These are phyloP conservation scores for Sciurus carolinensis DNA, from an alignment of 2,797 vertebrate species.

Conservation along the genomic window DNA sequence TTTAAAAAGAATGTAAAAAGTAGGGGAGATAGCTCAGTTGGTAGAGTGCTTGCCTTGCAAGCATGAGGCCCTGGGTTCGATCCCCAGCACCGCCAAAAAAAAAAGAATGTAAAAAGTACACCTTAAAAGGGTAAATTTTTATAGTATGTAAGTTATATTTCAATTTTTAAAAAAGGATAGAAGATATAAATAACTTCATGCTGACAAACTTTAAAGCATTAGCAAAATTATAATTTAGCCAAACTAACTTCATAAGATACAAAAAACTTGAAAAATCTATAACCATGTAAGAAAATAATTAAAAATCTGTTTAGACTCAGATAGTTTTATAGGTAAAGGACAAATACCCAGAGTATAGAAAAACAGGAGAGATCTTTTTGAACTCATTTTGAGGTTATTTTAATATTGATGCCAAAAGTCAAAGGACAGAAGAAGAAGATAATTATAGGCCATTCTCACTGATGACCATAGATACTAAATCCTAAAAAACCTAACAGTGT, in stretches of 20 bases:
- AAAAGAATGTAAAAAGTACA: background rate
- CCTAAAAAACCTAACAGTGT: background rate
- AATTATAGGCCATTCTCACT: constrained; percentile 35
- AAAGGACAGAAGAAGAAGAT: constrained; percentile 14
- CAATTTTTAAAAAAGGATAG: background rate
- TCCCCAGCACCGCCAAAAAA: too few relatives aligned
- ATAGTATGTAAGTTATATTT: background rate
- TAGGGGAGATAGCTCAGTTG: too few relatives aligned
- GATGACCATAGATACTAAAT: constrained; percentile 22
- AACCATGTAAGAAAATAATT: constrained; percentile 47
- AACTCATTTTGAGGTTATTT: constrained; percentile 50
- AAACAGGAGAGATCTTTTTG: constrained; percentile 27
- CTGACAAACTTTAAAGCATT: constrained; percentile 37
- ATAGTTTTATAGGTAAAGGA: constrained; percentile 50
- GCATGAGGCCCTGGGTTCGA: too few relatives aligned
- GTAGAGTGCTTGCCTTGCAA: too few relatives aligned
- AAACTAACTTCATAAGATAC: constrained; percentile 1
- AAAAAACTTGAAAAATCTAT: constrained; percentile 50
- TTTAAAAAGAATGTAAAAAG: background rate
- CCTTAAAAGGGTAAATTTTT: background rate
- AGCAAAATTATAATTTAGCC: constrained; percentile 44
- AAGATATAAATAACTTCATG: constrained; percentile 47
- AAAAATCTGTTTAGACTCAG: constrained; percentile 16
- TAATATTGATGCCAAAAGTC: constrained; percentile 36
- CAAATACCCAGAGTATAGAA: constrained; percentile 37